Conservation (phyloP, 2,888 invertebrate species). For the Synanthedon vespiformis region DNA sequence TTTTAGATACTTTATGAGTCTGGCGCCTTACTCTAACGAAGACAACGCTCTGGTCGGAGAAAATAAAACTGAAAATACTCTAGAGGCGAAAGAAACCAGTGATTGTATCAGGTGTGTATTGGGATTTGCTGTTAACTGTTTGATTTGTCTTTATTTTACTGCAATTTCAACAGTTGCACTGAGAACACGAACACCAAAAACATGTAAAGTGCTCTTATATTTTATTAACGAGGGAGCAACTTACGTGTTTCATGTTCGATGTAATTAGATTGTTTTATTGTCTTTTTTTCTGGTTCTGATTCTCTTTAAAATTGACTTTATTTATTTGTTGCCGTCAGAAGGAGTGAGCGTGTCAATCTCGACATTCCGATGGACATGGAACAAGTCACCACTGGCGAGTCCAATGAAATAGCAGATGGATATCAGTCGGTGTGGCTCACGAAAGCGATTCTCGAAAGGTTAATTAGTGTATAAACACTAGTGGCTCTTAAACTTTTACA, state of each 20-base stretch:
- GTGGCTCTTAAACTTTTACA: neutral
- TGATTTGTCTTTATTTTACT: no score
- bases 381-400: neutral
- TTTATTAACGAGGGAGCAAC: no score
- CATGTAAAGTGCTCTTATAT: no score
- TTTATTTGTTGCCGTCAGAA: no score
- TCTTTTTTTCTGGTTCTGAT: no score
- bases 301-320: no score
- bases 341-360: no score
- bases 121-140: neutral
- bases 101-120: slow-evolving; percentile 10
- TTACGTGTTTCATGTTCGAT: no score
- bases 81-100: slow-evolving; percentile 6
- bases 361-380: no score
- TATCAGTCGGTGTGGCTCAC: neutral
- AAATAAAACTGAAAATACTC: slow-evolving; percentile 10
- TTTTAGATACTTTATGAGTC: slow-evolving; percentile 35
- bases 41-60: slow-evolving; percentile 13
- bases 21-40: slow-evolving; percentile 16
- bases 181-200: no score
- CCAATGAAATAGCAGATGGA: neutral
- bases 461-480: slow-evolving; percentile 13
- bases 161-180: no score
- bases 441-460: slow-evolving; percentile 29
- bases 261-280: no score